Base-by-base conservation (phyloP, 92 coral and sea anemone genomes). In the Phymanthus crucifer region DNA sequence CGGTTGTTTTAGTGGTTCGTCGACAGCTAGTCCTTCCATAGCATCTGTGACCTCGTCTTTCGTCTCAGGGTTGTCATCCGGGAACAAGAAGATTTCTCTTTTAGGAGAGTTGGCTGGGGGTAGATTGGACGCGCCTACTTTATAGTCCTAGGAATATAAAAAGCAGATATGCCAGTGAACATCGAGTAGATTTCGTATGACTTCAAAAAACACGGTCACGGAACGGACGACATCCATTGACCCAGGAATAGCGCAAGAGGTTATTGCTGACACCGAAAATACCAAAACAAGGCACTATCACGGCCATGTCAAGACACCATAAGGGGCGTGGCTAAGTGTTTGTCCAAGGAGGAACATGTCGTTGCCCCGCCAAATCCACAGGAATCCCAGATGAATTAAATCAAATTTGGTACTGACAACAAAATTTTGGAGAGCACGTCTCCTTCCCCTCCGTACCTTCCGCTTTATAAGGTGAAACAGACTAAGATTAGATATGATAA, bases 21-120 rank as follows among this genome's bases (percentile, higher is more conserved):
- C 88, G 52, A 71, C 64, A 21, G 47, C 57, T 23, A 73, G 36
- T 16, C 88, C 74, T 32, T 82, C 87, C 43, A 69, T 66, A 69
- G 82, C 84, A 72, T 70, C 79, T 32, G 52, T 36, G 6, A 81
- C 90, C 52, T 91, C 88, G 56, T 85, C 85, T 21, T 78, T 66
- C 26, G 73, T 65, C 19, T 61, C 75, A 65, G 88, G 86, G 67
- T 87, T 79, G 71, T 96, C 99, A 37, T 91, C 98, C 36, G 98
- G 98, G 46, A 96, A 96, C 40, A 91, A 74, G 81, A 96, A 96
- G 67, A 96, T 84, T 73, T 96, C 99, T 47, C 93, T 86, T 56
- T 90, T 91, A n/a, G 99, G 95, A 37, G 95, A 93, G 47, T 80
- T 83, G 66, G 94, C 48, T 10, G 10, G 85, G n/a, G 88, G 72